These are phyloP conservation scores for Drosophila melanica DNA, from an alignment of 1,140 invertebrate species.

Conservation along the genomic window DNA sequence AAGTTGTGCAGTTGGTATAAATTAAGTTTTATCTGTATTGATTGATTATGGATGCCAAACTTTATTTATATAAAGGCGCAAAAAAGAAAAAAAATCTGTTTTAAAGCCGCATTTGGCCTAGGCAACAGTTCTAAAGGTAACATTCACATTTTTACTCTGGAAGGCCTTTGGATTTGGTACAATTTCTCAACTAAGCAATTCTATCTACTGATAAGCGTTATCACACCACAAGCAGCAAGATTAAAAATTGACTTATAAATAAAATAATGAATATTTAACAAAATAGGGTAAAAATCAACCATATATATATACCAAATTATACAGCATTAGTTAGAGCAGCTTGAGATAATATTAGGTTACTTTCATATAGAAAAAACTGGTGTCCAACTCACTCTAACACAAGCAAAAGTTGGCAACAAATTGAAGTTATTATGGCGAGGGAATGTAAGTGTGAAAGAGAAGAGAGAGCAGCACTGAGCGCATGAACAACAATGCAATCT, in stretches of 20 bases:
- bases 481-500: constrained; percentile 17
- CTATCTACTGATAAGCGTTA: constrained; percentile 13
- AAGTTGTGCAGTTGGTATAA: too few relatives aligned
- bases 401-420: neutral
- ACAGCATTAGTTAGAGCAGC: too few relatives aligned
- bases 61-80: neutral
- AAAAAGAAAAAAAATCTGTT: neutral
- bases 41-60: too few relatives aligned
- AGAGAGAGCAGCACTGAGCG: neutral
- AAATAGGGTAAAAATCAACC: too few relatives aligned
- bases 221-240: constrained; percentile 19
- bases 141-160: neutral
- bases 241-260: constrained; percentile 17
- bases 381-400: neutral
- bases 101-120: neutral
- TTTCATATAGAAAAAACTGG: neutral
- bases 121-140: neutral
- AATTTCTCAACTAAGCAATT: neutral
- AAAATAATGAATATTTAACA: neutral
- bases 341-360: too few relatives aligned
- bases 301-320: too few relatives aligned
- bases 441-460: neutral
- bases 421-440: too few relatives aligned
- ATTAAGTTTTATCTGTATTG: too few relatives aligned
- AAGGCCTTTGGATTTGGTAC: constrained; percentile 14